Conservation (phyloP, 2,797 vertebrate species). For the Neosilurus hyrtlii region DNA sequence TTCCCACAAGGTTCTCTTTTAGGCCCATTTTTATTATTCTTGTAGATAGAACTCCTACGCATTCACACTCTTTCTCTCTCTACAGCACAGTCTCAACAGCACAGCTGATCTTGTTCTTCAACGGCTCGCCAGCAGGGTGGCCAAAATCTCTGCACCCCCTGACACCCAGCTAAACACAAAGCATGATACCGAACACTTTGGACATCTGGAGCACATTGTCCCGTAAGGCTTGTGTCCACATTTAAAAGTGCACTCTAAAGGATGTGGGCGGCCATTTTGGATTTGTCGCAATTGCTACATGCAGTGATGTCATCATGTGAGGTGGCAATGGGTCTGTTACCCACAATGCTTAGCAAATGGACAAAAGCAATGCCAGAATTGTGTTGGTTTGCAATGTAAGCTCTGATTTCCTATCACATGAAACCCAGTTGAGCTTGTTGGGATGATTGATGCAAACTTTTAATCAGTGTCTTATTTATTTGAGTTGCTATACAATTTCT, state of each 20-base stretch:
- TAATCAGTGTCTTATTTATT: neutral
- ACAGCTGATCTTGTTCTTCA: slow-evolving; percentile 71
- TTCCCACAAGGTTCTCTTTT: neutral
- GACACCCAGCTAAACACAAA: slow-evolving; percentile 50
- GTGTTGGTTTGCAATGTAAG: neutral
- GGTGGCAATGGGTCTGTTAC: no score
- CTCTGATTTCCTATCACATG: neutral
- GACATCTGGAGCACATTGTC: neutral
- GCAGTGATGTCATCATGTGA: neutral
- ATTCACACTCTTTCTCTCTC: slow-evolving; percentile 1
- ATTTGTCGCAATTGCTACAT: neutral
- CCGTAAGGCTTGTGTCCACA: neutral
- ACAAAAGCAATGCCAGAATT: neutral
- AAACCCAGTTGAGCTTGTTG: neutral
- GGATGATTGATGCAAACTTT: neutral
- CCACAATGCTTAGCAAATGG: neutral
- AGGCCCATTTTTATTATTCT: neutral
- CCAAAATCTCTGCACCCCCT: slow-evolving; percentile 41
- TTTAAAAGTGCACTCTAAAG: neutral
- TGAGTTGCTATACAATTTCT: neutral
- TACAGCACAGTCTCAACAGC: slow-evolving; percentile 72
- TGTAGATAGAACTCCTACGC: neutral
- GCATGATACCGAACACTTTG: slow-evolving; percentile 11
- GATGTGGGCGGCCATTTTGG: neutral
- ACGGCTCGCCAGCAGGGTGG: slow-evolving; percentile 63